Conservation (phyloP, 2,888 invertebrate species). For the Nomada flava region DNA sequence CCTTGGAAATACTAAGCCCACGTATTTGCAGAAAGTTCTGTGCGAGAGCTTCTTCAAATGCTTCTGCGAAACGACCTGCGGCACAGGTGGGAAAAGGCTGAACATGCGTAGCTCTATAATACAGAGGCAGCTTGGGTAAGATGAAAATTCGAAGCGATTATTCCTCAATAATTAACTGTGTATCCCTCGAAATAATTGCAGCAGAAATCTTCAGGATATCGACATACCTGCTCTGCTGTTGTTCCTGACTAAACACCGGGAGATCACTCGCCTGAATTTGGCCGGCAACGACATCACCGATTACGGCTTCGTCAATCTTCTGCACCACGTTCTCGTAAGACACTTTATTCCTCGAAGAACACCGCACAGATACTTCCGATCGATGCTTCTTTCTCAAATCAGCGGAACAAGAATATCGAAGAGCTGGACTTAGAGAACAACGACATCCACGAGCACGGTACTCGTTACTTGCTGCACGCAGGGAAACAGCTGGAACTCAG, state of each 20-base stretch:
- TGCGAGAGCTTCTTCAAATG: conserved; percentile 70
- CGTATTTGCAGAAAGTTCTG: background rate
- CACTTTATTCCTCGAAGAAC: background rate
- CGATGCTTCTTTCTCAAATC: conserved; percentile 72
- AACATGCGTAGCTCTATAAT: conserved; percentile 86
- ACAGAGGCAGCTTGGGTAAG: conserved; percentile 82
- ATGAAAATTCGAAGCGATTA: background rate
- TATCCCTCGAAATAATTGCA: conserved; percentile 58
- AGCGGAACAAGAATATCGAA: conserved; percentile 84
- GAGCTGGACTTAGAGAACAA: conserved; percentile 87
- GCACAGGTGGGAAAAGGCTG: conserved; percentile 85
- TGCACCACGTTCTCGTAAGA: conserved; percentile 72
- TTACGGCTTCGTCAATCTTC: conserved; percentile 71
- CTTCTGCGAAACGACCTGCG: conserved; percentile 85
- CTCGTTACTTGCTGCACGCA: conserved; percentile 75
- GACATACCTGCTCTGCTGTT: conserved; percentile 85
- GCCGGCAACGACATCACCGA: conserved; percentile 85
- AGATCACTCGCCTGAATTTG: conserved; percentile 85
- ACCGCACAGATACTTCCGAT: background rate
- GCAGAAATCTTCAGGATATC: conserved; percentile 84
- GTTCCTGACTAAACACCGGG: conserved; percentile 84
- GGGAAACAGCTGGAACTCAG: conserved; percentile 83
- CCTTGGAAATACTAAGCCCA: background rate
- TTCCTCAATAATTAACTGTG: background rate
- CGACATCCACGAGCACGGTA: conserved; percentile 84